These are phyloP conservation scores for Toxotes chatareus DNA, from an alignment of 2,113 vertebrate species.

Conservation along the genomic window DNA sequence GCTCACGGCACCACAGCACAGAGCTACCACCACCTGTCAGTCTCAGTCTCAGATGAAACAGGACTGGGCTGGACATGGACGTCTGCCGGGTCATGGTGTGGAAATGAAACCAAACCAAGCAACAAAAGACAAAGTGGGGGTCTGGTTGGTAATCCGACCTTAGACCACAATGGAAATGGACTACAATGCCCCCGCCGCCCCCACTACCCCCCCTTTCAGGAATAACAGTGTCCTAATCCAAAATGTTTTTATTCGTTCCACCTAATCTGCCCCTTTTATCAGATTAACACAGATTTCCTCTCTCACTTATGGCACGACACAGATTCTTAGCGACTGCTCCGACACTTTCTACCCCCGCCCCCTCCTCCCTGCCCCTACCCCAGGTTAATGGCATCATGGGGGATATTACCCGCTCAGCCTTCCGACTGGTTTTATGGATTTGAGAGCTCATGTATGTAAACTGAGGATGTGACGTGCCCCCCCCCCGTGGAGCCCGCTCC, in stretches of 20 bases:
- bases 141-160: no score
- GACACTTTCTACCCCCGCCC: not conserved
- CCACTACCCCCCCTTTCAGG: not conserved
- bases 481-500: not conserved
- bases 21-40: no score
- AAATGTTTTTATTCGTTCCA: constrained; percentile 51
- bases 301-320: constrained; percentile 22
- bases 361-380: not conserved
- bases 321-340: constrained; percentile 3
- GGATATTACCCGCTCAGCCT: constrained; percentile 10
- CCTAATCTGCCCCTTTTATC: constrained; percentile 80
- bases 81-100: no score
- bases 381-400: constrained; percentile 40
- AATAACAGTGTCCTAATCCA: constrained; percentile 68
- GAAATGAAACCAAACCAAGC: no score
- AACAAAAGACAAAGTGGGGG: no score
- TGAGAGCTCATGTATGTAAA: not conserved
- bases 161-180: no score
- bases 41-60: no score
- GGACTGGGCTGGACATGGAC: no score
- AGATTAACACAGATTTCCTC: constrained; percentile 73
- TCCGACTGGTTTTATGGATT: constrained; percentile 17
- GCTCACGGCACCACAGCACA: not conserved
- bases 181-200: no score
- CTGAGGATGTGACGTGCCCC: not conserved